Conservation (phyloP, 2,888 invertebrate species). For the Lacanobia wlatinum region DNA sequence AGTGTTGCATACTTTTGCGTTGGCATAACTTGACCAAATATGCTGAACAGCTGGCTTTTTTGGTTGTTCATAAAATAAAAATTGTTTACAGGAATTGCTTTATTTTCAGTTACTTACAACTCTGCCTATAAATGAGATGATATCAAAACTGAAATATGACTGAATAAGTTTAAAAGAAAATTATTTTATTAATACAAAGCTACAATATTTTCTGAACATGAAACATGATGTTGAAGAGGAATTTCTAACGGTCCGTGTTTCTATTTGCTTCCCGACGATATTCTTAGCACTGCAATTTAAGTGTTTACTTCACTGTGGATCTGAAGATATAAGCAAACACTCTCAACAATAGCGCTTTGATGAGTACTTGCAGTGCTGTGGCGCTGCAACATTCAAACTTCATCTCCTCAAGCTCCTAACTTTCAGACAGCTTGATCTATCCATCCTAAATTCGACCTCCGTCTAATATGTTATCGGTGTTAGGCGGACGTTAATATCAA, state of each 20-base stretch:
- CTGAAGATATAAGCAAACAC: slow-evolving; percentile 48
- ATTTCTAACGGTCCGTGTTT: slow-evolving; percentile 41
- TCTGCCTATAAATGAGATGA: no score
- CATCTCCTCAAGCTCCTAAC: slow-evolving; percentile 17
- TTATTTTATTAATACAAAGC: no score
- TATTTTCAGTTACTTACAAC: no score
- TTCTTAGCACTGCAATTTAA: slow-evolving; percentile 39
- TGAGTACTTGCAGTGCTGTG: slow-evolving; percentile 41
- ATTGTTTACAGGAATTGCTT: no score
- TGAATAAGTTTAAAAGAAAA: no score
- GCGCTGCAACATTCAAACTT: slow-evolving; percentile 35
- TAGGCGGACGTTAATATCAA: slow-evolving; percentile 5
- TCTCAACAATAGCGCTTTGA: slow-evolving; percentile 55
- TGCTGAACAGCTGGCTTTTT: no score
- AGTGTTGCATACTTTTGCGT: no score
- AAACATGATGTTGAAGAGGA: slow-evolving; percentile 21
- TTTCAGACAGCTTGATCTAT: slow-evolving; percentile 25
- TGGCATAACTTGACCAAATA: no score
- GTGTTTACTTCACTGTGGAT: slow-evolving; percentile 38
- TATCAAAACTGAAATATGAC: no score
- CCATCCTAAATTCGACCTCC: slow-evolving; percentile 15
- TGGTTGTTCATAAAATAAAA: no score
- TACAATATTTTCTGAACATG: neutral
- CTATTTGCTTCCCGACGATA: slow-evolving; percentile 19
- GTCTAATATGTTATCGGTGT: slow-evolving; percentile 9